Conservation (phyloP, 1,140 invertebrate species). For the Ericerus pela region DNA sequence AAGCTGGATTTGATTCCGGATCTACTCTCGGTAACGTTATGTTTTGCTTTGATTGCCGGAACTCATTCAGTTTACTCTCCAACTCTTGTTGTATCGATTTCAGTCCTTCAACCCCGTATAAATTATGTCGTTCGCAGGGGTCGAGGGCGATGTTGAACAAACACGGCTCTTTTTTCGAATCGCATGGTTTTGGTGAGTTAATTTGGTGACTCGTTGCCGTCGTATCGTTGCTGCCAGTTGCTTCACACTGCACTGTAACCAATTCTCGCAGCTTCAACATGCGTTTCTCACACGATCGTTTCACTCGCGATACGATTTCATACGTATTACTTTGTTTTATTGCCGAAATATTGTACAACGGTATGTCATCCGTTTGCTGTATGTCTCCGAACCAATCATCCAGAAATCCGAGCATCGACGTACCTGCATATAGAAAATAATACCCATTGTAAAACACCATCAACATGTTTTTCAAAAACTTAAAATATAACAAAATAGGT, state of each 20-base stretch:
- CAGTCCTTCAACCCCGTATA: constrained; percentile 26
- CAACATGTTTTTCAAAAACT: no score
- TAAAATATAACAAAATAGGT: no score
- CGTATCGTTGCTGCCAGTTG: no score
- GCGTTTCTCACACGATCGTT: no score
- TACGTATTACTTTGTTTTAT: neutral
- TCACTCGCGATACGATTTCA: no score
- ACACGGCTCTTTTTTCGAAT: constrained; percentile 37
- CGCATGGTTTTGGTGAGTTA: no score
- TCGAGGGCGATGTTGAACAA: constrained; percentile 57
- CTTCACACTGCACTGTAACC: constrained; percentile 33
- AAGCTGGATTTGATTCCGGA: constrained; percentile 10
- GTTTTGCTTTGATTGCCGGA: neutral
- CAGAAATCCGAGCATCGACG: constrained; percentile 8
- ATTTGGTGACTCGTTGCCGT: constrained; percentile 23
- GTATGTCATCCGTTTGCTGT: neutral
- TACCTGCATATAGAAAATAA: no score
- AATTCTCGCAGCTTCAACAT: constrained; percentile 14
- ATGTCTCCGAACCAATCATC: neutral
- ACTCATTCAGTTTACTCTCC: constrained; percentile 9
- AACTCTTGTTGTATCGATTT: neutral
- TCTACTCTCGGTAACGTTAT: neutral
- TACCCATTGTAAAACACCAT: no score
- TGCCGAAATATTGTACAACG: neutral
- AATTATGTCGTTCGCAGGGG: constrained; percentile 59